Conservation (phyloP, 2,888 invertebrate species). For the Acleris laterana region DNA sequence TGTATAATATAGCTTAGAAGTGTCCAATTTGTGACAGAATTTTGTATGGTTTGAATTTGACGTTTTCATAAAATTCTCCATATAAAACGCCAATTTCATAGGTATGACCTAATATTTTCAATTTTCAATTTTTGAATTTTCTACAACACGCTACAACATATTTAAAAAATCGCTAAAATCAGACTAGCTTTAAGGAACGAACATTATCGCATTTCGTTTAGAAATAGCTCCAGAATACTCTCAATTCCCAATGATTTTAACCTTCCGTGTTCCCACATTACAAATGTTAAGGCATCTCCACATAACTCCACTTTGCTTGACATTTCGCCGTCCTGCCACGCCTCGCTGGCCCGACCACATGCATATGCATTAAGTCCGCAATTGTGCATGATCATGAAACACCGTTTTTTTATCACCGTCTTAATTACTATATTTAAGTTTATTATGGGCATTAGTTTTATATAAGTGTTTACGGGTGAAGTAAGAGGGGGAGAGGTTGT, state of each 20-base stretch:
- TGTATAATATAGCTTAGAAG: no score
- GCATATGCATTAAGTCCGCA: constrained; percentile 4
- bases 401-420: background rate
- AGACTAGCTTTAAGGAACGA: no score
- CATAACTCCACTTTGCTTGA: background rate
- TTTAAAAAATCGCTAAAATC: no score
- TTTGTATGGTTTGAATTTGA: no score
- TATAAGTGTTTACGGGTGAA: constrained; percentile 7
- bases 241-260: background rate
- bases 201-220: background rate
- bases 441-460: constrained; percentile 9
- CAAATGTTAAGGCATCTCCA: background rate
- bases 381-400: background rate
- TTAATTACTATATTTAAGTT: constrained; percentile 16
- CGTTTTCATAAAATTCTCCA: no score
- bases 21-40: no score
- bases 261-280: background rate
- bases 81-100: no score
- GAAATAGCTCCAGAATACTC: background rate
- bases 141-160: no score
- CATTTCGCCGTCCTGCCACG: constrained; percentile 4
- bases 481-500: no score
- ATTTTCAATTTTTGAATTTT: no score
- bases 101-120: no score
- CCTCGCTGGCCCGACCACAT: background rate